Evolutionary conservation across 2,797 vertebrate species (phyloP), one percentile per base, ranked within the genome.

Genomic region (Hafferia zeledoni): DNA sequence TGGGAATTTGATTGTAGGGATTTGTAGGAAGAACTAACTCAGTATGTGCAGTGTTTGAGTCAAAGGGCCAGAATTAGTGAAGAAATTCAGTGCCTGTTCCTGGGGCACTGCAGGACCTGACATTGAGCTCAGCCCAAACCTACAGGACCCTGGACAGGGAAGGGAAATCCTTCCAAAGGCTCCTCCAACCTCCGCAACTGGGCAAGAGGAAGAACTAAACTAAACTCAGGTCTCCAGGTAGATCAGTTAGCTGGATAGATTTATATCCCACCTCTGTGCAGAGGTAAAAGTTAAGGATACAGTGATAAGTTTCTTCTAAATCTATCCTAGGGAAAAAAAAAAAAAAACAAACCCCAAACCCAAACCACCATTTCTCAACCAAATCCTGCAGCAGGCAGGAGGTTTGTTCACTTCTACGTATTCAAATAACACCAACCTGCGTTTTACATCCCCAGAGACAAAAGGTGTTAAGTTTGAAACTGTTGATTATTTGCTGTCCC

Each of bases 61-160:
- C 27, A 15, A 60, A 53, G 3, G 30, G 14, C 14, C 49, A 59
- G 55, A 65, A 33, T 49, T 11, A 56, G 49, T 13, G 25, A 56
- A 35, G 23, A 39, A 82, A 79, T 82, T 89, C 64, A 39, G 19
- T 77, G 47, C 16, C 52, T 71, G 13, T 56, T 46, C 55, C 33
- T 0, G 4, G 74, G 59, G 30, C 0, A 0, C n/a, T 78, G 57
- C 37, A 70, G 84, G 67, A 67, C 47, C 14, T 23, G 27, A 59
- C 33, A 55, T 14, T 28, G 57, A 49, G 67, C 69, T 65, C 0
- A 0, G 47, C 75, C 33, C 47, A 74, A 57, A 70, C 4, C 37
- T 37, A 71, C 33, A 70, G 47, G 43, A 43, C 67, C n/a, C 31
- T 0, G 0, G 27, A 25, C 0, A 0, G 22, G 28, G 16, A 37